Evolutionary conservation across 2,888 invertebrate genomes (phyloP), one percentile per base, ranked within the genome.

Genomic region (Chydorus sphaericus): DNA sequence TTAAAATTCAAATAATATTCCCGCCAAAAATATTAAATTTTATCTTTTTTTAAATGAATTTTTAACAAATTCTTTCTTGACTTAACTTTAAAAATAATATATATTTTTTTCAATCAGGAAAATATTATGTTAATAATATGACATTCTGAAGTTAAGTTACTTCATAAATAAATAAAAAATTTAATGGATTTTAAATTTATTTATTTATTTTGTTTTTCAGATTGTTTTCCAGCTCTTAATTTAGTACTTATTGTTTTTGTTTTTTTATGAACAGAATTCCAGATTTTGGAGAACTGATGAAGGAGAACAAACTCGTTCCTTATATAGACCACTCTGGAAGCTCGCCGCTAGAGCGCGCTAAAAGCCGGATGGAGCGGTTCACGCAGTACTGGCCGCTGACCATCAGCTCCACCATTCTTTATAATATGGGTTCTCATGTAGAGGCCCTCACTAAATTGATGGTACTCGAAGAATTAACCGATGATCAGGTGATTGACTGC

Each of bases 281-380:
- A 69, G 93, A 94, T 70, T 90, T 94, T 69, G 90, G 90, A 0
- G 79, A 81, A 7, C 75, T 94, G 36, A 89, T 94, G 77, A 85
- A 87, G 66, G 81, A 83, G 62, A 89, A 90, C 67, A 77, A 82
- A 55, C 67, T 96, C 60, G 76, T 81, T 4, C 91, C 93, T 0
- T 66, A 82, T 0, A 81, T 82, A 62, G 23, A 37, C n/a, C 8
- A 8, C 29, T 16, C 23, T 11, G 11, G 18, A 1, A 29, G 29
- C 4, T 59, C 59, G 23, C 74, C 79, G 0, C 74, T 82, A 26
- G 75, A 75, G 6, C 79, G 80, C 62, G 80, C 85, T 62, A 78
- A 82, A 51, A 73, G 79, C 0, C 75, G 83, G 48, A 68, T 94
- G 10, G 81, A 82, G 61, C 73, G 89, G 28, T 82, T 85, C 63